phyloP scores from a whole-genome alignment of 2,113 vertebrate species.

The Stegastes partitus region DNA sequence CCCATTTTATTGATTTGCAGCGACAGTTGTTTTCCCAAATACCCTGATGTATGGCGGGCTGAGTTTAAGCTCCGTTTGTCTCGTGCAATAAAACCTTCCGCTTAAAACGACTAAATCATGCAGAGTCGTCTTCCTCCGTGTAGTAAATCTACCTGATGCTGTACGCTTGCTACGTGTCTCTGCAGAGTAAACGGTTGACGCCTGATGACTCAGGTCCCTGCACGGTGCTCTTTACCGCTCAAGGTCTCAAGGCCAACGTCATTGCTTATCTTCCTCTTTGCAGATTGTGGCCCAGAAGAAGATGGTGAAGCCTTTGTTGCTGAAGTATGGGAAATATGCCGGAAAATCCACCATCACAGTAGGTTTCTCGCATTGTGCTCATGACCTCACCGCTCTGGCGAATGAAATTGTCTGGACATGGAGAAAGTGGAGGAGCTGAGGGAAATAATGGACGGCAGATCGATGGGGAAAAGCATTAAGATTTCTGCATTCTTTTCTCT shows the following conservation, averaged over 20 bases:
- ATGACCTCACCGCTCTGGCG: slow-evolving; percentile 10
- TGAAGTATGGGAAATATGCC: slow-evolving; percentile 93
- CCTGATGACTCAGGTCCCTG: slow-evolving; percentile 50
- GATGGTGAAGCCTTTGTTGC: slow-evolving; percentile 90
- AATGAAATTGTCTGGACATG: slow-evolving; percentile 11
- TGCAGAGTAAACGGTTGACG: slow-evolving; percentile 15
- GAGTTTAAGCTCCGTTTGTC: neutral
- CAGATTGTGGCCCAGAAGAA: slow-evolving; percentile 97
- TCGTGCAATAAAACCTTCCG: neutral
- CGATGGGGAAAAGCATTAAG: neutral
- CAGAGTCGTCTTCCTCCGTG: neutral
- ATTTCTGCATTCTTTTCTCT: neutral
- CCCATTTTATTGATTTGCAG: neutral
- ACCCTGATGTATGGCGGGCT: neutral
- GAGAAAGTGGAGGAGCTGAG: neutral
- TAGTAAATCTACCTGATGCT: neutral
- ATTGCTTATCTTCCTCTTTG: slow-evolving; percentile 53
- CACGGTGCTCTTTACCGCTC: slow-evolving; percentile 19
- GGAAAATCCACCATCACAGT: slow-evolving; percentile 97
- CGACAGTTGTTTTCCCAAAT: neutral
- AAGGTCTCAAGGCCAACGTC: slow-evolving; percentile 24
- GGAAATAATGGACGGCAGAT: slow-evolving; percentile 18
- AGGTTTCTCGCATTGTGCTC: slow-evolving; percentile 55
- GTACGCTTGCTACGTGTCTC: neutral
- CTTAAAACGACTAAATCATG: slow-evolving; percentile 9